phyloP scores from a whole-genome alignment of 2,888 invertebrate species.

The Nomada fabriciana region DNA sequence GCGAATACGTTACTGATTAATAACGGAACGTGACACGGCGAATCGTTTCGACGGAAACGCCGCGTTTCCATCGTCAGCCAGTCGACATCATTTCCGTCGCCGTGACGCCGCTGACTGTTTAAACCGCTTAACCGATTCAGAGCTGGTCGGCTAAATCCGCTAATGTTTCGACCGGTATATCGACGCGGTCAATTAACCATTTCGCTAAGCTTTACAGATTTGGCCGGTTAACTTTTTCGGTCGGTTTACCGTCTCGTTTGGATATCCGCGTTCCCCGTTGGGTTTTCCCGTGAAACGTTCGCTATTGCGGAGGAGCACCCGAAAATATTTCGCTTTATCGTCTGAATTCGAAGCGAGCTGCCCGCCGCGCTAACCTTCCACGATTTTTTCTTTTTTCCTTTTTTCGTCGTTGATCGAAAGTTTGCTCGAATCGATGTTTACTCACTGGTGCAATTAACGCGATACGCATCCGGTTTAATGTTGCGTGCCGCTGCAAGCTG shows the following conservation, averaged over 20 bases:
- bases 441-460: constrained; percentile 17
- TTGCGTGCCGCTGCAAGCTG: constrained; percentile 9
- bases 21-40: neutral
- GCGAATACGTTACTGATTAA: neutral
- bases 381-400: neutral
- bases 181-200: constrained; percentile 63
- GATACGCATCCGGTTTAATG: constrained; percentile 14
- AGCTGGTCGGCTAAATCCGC: constrained; percentile 55
- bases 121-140: constrained; percentile 59
- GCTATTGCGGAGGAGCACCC: constrained; percentile 8
- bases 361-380: neutral
- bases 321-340: constrained; percentile 11
- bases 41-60: neutral
- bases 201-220: constrained; percentile 60
- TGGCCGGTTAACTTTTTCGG: constrained; percentile 57
- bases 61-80: constrained; percentile 6
- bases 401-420: neutral
- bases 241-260: constrained; percentile 42
- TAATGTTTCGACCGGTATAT: constrained; percentile 57
- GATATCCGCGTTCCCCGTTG: constrained; percentile 3
- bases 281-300: constrained; percentile 38
- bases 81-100: constrained; percentile 46
- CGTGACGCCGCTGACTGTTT: constrained; percentile 54
- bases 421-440: constrained; percentile 31
- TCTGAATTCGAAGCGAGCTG: neutral